phyloP scores from a whole-genome alignment of 2,888 invertebrate genomes.

The Malthinus seriepunctatus region DNA sequence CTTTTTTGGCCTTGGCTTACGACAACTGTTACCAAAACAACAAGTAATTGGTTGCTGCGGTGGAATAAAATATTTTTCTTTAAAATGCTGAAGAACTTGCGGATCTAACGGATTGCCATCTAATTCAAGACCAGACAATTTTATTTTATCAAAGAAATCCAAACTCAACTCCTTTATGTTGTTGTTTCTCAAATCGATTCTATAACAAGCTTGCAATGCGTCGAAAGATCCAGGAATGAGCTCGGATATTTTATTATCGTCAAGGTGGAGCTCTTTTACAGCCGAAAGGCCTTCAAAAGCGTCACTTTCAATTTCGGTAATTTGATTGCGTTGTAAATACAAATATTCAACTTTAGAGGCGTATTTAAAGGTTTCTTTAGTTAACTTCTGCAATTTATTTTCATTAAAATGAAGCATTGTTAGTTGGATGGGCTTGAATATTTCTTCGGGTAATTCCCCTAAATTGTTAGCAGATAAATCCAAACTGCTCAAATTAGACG shows the following conservation, averaged over 20 bases:
- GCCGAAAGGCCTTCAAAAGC: conserved; percentile 4
- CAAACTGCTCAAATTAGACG: not conserved
- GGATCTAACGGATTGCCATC: not conserved
- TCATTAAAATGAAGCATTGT: not conserved
- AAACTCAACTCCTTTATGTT: conserved; percentile 5
- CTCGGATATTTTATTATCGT: conserved; percentile 8
- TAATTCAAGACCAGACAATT: not conserved
- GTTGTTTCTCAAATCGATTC: conserved; percentile 13
- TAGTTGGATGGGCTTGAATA: conserved; percentile 3
- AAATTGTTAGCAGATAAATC: conserved; percentile 3
- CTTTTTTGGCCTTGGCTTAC: too few relatives aligned
- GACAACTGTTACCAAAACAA: not conserved
- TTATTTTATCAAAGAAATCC: conserved; percentile 6
- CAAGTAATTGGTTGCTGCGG: not conserved
- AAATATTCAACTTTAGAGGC: not conserved
- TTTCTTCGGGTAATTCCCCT: not conserved
- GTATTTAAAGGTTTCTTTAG: not conserved
- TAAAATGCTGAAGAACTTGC: not conserved
- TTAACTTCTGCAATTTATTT: not conserved
- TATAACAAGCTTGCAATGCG: conserved; percentile 2
- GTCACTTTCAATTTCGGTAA: conserved; percentile 1
- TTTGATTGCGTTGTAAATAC: conserved; percentile 1
- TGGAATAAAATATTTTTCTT: not conserved
- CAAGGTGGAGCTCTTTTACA: conserved; percentile 10
- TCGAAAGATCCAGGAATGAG: conserved; percentile 1